Conservation (phyloP, 2,797 vertebrate genomes). For the Acestrorhynchus altus region DNA sequence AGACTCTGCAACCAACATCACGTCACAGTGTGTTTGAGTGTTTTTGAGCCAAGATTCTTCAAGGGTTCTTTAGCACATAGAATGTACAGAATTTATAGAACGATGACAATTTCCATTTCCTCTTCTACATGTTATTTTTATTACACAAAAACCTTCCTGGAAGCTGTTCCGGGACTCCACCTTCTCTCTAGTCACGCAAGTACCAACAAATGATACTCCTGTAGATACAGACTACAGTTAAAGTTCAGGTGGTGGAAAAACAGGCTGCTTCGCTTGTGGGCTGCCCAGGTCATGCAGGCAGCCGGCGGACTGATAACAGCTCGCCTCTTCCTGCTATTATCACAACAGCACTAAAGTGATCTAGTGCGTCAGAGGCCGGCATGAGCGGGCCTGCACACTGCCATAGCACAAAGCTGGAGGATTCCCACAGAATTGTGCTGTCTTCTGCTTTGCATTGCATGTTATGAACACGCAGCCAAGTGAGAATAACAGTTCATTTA, state of each 20-base stretch:
- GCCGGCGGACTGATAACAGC: slow-evolving; percentile 59
- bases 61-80: no score
- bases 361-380: slow-evolving; percentile 42
- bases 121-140: no score
- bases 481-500: slow-evolving; percentile 21
- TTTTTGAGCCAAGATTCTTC: no score
- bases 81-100: no score
- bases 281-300: neutral
- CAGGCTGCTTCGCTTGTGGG: neutral
- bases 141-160: neutral
- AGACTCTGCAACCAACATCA: no score
- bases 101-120: no score
- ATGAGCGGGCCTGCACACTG: neutral
- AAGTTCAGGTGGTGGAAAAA: slow-evolving; percentile 32
- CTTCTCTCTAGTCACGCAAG: slow-evolving; percentile 31
- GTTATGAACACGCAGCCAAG: slow-evolving; percentile 43
- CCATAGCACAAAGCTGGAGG: neutral
- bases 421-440: neutral
- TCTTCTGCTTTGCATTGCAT: slow-evolving; percentile 3
- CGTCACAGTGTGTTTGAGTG: no score
- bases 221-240: slow-evolving; percentile 20
- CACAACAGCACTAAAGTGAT: slow-evolving; percentile 52
- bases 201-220: slow-evolving; percentile 1
- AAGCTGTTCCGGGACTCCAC: slow-evolving; percentile 14
- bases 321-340: slow-evolving; percentile 63